Evolutionary conservation across 1,140 invertebrate genomes (phyloP).

Genomic region (Heliconius hewitsoni): DNA sequence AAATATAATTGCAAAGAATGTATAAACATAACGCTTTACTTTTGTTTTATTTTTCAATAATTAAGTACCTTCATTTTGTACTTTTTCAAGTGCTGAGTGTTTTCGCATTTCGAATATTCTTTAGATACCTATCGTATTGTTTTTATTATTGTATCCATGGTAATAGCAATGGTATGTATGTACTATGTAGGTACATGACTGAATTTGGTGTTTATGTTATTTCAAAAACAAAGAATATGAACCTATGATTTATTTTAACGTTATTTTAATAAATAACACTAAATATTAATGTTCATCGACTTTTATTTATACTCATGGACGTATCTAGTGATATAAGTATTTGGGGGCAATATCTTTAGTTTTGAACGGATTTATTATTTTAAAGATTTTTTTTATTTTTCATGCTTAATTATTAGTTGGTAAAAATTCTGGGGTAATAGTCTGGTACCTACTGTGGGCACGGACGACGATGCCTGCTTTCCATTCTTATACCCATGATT

Average conservation of each 20-base stretch:
- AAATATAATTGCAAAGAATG: not conserved
- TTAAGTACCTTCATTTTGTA: constrained; percentile 21
- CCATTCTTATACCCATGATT: not conserved
- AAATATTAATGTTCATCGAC: not conserved
- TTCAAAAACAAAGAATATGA: not conserved
- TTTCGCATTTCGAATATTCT: constrained; percentile 40
- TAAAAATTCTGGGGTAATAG: too few species aligned
- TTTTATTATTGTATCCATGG: constrained; percentile 32
- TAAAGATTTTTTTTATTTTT: too few species aligned
- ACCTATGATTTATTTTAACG: not conserved
- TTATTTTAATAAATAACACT: not conserved
- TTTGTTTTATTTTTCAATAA: not conserved
- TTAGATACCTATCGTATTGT: constrained; percentile 7
- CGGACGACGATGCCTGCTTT: too few species aligned
- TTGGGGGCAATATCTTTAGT: too few species aligned
- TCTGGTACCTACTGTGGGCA: too few species aligned
- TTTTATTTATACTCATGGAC: too few species aligned
- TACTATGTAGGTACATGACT: not conserved
- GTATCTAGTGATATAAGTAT: too few species aligned
- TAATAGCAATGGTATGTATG: constrained; percentile 6
- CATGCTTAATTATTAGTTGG: too few species aligned
- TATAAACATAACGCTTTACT: not conserved
- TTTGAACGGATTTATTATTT: too few species aligned
- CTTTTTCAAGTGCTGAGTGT: constrained; percentile 15
- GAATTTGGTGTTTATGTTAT: not conserved